Conservation (phyloP, 2,888 invertebrate species). For the Chironomus riparius region DNA sequence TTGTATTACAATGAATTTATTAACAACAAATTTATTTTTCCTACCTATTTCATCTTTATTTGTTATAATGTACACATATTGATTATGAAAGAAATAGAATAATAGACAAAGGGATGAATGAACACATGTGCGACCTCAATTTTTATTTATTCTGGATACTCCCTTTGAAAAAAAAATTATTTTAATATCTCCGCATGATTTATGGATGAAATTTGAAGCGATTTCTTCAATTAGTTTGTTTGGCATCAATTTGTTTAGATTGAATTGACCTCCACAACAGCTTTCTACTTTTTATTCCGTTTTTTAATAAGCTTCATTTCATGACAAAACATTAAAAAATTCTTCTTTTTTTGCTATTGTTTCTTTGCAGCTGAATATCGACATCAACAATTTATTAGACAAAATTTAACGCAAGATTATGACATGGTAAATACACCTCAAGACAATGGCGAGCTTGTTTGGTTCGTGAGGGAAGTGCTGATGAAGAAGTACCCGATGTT, state of each 20-base stretch:
- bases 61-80: neutral
- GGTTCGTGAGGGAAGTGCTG: conserved; percentile 65
- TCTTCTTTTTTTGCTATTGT: conserved; percentile 28
- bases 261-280: neutral
- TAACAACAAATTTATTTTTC: neutral
- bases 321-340: neutral
- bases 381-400: conserved; percentile 62
- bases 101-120: neutral
- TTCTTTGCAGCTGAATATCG: conserved; percentile 46
- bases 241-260: neutral
- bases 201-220: neutral
- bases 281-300: neutral
- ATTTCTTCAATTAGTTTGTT: conserved; percentile 7
- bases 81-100: too few relatives aligned
- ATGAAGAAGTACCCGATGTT: conserved; percentile 45
- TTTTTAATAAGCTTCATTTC: neutral
- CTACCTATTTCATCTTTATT: conserved; percentile 1
- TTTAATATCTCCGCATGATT: neutral
- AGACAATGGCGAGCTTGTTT: conserved; percentile 64
- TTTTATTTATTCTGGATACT: neutral
- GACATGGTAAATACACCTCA: conserved; percentile 64
- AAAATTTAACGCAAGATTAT: conserved; percentile 71
- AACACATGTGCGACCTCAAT: conserved; percentile 17
- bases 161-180: neutral
- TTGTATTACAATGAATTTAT: neutral